Conservation (phyloP, 2,113 vertebrate genomes). For the Hemiprocne comata region DNA sequence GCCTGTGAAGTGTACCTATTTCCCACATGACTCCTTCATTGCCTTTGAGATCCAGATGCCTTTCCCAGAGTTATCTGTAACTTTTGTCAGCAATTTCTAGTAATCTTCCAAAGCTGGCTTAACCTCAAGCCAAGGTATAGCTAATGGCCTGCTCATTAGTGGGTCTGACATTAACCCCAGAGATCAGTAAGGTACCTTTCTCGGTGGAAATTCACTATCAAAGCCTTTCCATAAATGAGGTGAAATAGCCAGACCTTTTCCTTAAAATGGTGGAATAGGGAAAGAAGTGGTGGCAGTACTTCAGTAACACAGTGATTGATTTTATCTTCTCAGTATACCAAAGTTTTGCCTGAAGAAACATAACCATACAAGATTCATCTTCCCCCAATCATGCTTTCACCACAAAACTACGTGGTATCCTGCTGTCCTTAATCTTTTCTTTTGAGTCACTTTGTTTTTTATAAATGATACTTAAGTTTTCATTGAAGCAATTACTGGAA, state of each 20-base stretch:
- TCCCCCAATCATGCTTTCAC: background rate
- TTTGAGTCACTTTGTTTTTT: background rate
- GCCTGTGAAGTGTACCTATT: background rate
- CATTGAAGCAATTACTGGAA: background rate
- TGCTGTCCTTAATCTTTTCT: background rate
- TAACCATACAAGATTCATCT: background rate
- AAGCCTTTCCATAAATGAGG: background rate
- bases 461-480: background rate
- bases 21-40: background rate
- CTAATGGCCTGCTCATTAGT: background rate
- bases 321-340: background rate
- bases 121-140: background rate
- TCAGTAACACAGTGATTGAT: background rate
- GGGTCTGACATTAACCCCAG: background rate
- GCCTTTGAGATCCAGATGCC: background rate
- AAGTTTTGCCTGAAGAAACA: background rate
- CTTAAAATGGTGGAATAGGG: background rate
- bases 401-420: background rate
- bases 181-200: background rate
- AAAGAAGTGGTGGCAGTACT: background rate
- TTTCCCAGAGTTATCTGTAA: background rate
- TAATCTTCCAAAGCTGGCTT: background rate
- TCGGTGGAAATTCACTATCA: background rate
- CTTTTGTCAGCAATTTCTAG: background rate
- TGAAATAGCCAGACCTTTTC: background rate